Base-by-base conservation (phyloP, 2,797 vertebrate genomes). In the Artibeus lituratus region DNA sequence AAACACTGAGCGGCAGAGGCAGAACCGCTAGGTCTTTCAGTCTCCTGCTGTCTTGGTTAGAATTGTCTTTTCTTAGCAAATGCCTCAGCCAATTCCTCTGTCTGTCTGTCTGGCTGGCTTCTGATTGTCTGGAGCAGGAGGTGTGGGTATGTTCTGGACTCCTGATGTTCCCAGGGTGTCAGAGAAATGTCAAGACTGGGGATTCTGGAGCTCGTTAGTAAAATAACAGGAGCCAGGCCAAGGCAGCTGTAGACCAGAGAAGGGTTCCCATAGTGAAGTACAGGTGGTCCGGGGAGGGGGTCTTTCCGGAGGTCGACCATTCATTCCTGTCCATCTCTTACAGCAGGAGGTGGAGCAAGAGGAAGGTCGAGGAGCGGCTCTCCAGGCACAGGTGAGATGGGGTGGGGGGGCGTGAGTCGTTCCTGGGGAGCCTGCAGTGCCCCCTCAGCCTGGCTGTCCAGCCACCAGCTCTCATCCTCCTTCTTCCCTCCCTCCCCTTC, bases 361-460 rank as follows among this genome's bases (percentile, higher is more conserved):
- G 73, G 32, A 0, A 24, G 0, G 53, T 21, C 2, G 0, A 88
- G 47, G 87, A 88, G 80, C 0, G 0, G 39, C 49, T 92, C 84
- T 88, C 77, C 32, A 0, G 57, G 11, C n/a, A 55, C 69, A 85
- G 95, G 95, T 94, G 67, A 96, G 96, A 24, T 15, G 57, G 57
- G 11, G 53, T 16, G 47, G 47, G 16, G 47, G 16, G 47, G 47
- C 14, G 47, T 14, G 47, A 6, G 3, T 15, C 8, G 1, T 35
- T 49, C 39, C 24, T 0, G 1, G 77, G 55, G 57, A 10, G 11
- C 26, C 32, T 37, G 21, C 32, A 10, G n/a, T 15, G 26, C 32
- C 0, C 0, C 0, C 12, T 29, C 49, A 55, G 51, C 4, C 81
- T 62, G 7, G 16, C 2, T 3, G 24, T 65, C 16, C 53, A 55